Base-by-base conservation (phyloP, 2,888 invertebrate species). In the Megalurothrips usitatus region DNA sequence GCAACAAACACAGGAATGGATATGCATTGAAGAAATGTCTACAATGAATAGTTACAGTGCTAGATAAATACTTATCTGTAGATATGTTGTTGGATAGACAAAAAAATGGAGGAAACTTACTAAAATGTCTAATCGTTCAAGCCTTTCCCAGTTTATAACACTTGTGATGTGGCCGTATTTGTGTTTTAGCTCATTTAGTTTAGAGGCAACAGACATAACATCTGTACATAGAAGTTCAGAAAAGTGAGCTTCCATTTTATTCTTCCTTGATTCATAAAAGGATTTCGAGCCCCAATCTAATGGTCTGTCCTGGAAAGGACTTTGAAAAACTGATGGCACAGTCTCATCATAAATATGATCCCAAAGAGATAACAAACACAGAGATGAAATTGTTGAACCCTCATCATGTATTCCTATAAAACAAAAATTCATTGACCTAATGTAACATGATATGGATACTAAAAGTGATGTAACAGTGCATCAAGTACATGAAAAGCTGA, bases 361-460 rank as follows among this genome's bases (percentile, higher is more conserved):
- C 95, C 95, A 96, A 87, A 96, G 94, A 11, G 94, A 87, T 0
- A 93, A 87, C 63, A 89, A 89, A 86, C 93, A 93, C 81, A 94
- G 86, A 0, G 91, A 90, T 4, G 88, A 88, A 10, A 93, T 88
- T 23, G 92, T 89, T 0, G 90, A 87, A 1, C 94, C 93, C 86
- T 95, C 94, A 85, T 92, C 93, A 86, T 94, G 94, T 12, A 75
- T 26, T 1, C 68, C 68, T 75, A 26, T 26, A 10, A 26, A 10
- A 58, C 0, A 58, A 19, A 43, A 4, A 43, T 4, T 43, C 3
- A 43, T 4, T 43, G 34, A n/a, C n/a, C n/a, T n/a, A 6, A 43
- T 43, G 3, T 6, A 43, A 43, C 34, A 43, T 43, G 34, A 43
- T 6, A 43, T 4, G 34, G 34, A 4, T 43, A 43, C 34, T 4